Base-by-base conservation (phyloP, 2,888 invertebrate species). In the Polylopha cassiicola region DNA sequence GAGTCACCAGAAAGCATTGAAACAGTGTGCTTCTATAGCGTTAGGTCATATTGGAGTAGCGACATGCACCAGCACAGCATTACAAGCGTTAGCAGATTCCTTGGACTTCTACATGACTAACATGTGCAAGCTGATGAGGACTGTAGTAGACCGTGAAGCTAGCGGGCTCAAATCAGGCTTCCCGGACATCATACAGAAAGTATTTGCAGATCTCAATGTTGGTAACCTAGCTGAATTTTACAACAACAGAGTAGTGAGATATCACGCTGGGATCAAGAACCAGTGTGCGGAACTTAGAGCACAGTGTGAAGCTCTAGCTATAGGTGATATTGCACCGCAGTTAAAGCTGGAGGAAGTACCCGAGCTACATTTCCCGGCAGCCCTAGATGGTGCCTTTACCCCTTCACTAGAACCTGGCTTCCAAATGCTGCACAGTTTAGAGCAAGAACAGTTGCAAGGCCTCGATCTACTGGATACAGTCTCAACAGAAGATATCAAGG, bases 381-480 rank as follows among this genome's bases (percentile, higher is more conserved):
- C 78, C 1, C 53, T 87, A 18, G 86, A 84, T 54, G 84, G 79
- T 5, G 71, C 85, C 0, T 87, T 86, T 37, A 87, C 87, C 31
- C 88, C 89, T 0, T 89, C 89, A 5, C 67, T 90, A 17, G 89
- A 89, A 54, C 88, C 89, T 17, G 90, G 89, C 1, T 90, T 89
- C 56, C 89, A 90, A 67, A 90, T 90, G 89, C 71, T 89, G 41
- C 89, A 89, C 34, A 89, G 87, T 45, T 69, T 90, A 34, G 90
- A 90, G 55, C 89, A 89, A 53, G 89, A 89, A 36, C 87, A 86
- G 46, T 46, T 82, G 1, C 81, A 84, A 48, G 79, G 81, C 0
- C 51, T 86, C 15, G 84, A 85, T 21, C 65, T 85, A 1, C 49
- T 86, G 2, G 85, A 85, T 46, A 59, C 75, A 1, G 79, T 82